Evolutionary conservation across 2,888 invertebrate genomes (phyloP).

Genomic region (Mythimna pallens): DNA sequence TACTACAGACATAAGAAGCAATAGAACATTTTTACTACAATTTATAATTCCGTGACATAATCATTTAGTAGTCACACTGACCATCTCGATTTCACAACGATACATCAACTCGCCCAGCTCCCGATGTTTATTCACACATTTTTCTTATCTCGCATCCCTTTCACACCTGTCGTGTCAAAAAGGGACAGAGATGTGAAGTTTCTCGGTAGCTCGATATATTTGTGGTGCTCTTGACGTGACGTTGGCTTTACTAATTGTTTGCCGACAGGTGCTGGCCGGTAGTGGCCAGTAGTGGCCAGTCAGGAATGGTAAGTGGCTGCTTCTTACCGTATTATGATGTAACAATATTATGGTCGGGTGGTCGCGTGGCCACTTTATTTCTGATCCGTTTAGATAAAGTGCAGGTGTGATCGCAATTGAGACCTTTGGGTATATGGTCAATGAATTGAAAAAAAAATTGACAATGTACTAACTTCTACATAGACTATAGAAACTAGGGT

Average conservation of each 20-base stretch:
- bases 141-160: conserved; percentile 62
- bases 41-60: conserved; percentile 28
- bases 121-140: conserved; percentile 81
- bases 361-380: conserved; percentile 49
- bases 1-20: neutral
- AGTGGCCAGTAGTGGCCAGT: conserved; percentile 13
- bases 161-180: conserved; percentile 61
- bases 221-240: conserved; percentile 77
- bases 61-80: conserved; percentile 24
- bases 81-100: conserved; percentile 57
- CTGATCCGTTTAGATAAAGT: conserved; percentile 34
- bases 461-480: neutral
- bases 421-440: conserved; percentile 19
- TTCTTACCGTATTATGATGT: conserved; percentile 55
- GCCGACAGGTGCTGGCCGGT: conserved; percentile 67
- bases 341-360: conserved; percentile 48
- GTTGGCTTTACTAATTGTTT: conserved; percentile 74
- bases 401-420: conserved; percentile 42
- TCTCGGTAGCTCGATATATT: conserved; percentile 84
- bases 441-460: neutral
- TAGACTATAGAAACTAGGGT: neutral
- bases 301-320: conserved; percentile 46
- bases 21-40: conserved; percentile 14
- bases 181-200: conserved; percentile 76
- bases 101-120: conserved; percentile 62